Base-by-base conservation (phyloP, 35 echinoderm and acorn worm genomes). In the Apostichopus japonicus region DNA sequence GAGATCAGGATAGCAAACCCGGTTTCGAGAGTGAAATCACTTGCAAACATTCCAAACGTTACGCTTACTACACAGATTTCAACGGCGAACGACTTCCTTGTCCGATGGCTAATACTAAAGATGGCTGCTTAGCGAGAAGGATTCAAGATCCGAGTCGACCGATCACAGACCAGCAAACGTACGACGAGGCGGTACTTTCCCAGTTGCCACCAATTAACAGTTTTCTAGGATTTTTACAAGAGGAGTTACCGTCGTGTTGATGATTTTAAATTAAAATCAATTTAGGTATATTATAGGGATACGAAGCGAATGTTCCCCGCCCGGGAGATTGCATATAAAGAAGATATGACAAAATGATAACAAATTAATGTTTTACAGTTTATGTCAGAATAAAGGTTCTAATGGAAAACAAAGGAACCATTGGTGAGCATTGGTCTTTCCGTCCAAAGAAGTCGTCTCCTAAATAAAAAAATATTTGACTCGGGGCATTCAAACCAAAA, bases 221-320 rank as follows among this genome's bases (percentile, higher is more conserved):
- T 90, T 98, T 98, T 77, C 92, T 98, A 21, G 96, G 94, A 24
- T 98, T 98, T 55, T 90, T 98, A 8, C 95, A 98, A 75, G 96
- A 98, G 57, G 96, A 98, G 87, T 56, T 93, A 24, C 79, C 93
- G 24, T 76, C 88, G 15, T 78, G 73, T 14, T 90, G 52, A 87
- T 54, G 15, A 75, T 23, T 13, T 61, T 61, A 44, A 44, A 44
- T 44, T 44, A 44, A 3, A 44, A 44, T 44, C 2, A 44, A 44
- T 44, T 44, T 44, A 44, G 33, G 33, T 44, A 44, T 44, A 44
- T 44, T 44, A 44, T 44, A 44, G 33, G 33, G 33, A 44, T 44
- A n/a, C 33, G 33, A 44, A 44, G 33, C 33, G 33, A 44, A 44
- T 61, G 57, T 61, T 61, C 7, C 13, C 57, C 0, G 8, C 57